These are phyloP conservation scores for Callaeas wilsoni DNA, from an alignment of 2,113 vertebrate species.

Conservation along the genomic window DNA sequence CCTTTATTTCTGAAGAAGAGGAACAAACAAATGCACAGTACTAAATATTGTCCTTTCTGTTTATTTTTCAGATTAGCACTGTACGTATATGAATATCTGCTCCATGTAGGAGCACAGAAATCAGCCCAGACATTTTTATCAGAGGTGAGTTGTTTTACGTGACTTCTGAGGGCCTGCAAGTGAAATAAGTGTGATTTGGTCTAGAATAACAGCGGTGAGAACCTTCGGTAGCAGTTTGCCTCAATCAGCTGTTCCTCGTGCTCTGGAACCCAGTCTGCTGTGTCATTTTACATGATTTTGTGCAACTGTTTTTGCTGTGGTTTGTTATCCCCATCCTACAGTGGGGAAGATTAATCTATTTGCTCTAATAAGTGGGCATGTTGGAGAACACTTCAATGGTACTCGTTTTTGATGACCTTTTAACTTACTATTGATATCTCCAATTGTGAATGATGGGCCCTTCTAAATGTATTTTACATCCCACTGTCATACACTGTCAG, in stretches of 20 bases:
- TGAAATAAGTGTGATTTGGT: background rate
- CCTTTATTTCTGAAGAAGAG: background rate
- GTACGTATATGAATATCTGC: constrained; percentile 98
- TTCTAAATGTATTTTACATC: background rate
- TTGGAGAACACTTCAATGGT: background rate
- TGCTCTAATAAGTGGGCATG: background rate
- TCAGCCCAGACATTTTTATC: constrained; percentile 98
- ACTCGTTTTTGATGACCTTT: background rate
- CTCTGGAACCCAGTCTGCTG: background rate
- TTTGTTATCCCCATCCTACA: background rate
- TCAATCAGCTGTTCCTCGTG: background rate
- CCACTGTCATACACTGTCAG: background rate
- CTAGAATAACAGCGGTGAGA: background rate
- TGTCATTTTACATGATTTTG: background rate
- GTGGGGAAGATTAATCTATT: background rate
- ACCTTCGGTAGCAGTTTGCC: background rate
- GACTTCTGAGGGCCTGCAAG: background rate
- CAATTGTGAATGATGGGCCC: background rate
- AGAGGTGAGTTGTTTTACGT: constrained; percentile 82
- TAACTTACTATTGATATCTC: background rate
- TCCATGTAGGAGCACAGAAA: constrained; percentile 99
- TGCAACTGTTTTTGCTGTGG: background rate
- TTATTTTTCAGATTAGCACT: constrained; percentile 90
- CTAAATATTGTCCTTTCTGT: constrained; percentile 23
- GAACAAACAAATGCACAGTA: background rate